Base-by-base conservation (phyloP, 2,113 vertebrate genomes). In the Empidonax alnorum region DNA sequence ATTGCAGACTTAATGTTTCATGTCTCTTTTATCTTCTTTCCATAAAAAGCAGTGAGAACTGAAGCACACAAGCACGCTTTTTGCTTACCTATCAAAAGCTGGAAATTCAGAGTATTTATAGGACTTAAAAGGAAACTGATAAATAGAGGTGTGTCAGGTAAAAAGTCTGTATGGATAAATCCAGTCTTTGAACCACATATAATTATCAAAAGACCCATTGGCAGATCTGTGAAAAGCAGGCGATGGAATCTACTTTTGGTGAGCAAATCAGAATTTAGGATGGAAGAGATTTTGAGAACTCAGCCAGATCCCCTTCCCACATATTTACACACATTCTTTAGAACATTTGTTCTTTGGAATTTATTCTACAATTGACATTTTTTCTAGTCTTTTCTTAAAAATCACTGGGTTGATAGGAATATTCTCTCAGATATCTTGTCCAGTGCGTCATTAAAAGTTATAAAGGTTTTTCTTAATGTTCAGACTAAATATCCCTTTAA, bases 1-100 rank as follows among this genome's bases (percentile, higher is more conserved):
- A 92, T 84, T 84, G 56, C 80, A 90, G 31, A 55, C 87, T 89
- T 94, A 79, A 69, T 58, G 44, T 78, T 89, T 91, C 76, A 42
- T 75, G 17, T 47, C 62, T 83, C 69, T 93, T 92, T 88, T 90
- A 84, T 89, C 84, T 86, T 63, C 72, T 84, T 89, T 87, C 71
- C 37, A 56, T 80, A 87, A 78, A 84, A 93, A 93, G 42, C 58
- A 55, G 47, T 35, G 41, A 67, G 61, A 55, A 74, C 30, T 44
- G 61, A 78, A 56, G 65, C 21, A 5, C 37, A 74, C 2, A 4
- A 92, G 39, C 33, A 89, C 22, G 55, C 61, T 65, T 89, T 42
- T 47, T 81, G 42, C 30, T 61, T 90, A 56, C n/a, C 10, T 75
- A 72, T 52, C 49, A 46, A 73, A 81, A 87, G 18, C 33, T 69